These are phyloP conservation scores for Malurus alboscapulatus DNA, from an alignment of 2,113 vertebrate species.

Conservation along the genomic window DNA sequence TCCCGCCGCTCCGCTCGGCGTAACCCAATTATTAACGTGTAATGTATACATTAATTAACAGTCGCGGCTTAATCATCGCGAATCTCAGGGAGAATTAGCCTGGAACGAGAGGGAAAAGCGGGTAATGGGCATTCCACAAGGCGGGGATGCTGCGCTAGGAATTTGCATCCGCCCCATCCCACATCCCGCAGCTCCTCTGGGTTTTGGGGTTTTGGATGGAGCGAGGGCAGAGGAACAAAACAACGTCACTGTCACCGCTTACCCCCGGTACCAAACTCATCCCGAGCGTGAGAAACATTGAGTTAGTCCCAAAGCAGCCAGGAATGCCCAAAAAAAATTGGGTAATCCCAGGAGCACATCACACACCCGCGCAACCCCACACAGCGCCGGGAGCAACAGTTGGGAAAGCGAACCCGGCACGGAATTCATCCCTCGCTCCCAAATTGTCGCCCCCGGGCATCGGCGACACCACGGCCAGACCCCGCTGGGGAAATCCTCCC, in stretches of 20 bases:
- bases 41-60: background rate
- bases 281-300: accelerated
- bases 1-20: background rate
- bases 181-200: background rate
- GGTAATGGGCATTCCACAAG: background rate
- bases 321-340: background rate
- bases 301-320: background rate
- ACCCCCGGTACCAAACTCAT: accelerated
- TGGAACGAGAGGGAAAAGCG: background rate
- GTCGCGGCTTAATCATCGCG: background rate
- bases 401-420: background rate
- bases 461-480: background rate
- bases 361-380: background rate
- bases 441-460: background rate
- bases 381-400: accelerated
- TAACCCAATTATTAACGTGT: background rate
- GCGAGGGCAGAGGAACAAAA: background rate
- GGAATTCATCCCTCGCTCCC: background rate
- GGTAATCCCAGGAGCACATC: background rate
- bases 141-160: background rate
- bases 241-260: accelerated
- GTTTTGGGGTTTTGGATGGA: accelerated
- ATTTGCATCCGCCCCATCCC: background rate
- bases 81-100: background rate
- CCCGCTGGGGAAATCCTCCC: background rate